Base-by-base conservation (phyloP, 2,113 vertebrate species). In the Eurystomus gularis region DNA sequence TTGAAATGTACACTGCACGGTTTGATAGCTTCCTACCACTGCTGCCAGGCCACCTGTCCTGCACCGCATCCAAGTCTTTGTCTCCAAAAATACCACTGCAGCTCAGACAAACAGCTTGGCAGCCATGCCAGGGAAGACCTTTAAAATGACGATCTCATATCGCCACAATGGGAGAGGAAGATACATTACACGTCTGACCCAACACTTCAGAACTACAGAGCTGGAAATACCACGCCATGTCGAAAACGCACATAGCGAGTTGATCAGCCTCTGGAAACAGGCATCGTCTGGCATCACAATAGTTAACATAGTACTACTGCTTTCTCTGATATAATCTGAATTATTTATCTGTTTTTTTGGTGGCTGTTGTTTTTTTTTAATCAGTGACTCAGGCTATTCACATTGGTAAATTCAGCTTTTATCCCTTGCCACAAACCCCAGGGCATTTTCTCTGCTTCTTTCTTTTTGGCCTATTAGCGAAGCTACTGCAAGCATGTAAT, bases 11-110 rank as follows among this genome's bases (percentile, higher is more conserved):
- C 11, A 17, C 82, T 70, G 87, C 95, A 0, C 91, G 40, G 96
- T 94, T 96, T 97, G 97, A 89, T 93, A 95, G 95, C 93, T 97
- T 97, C 94, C 89, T 96, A 92, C 88, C 91, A 90, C 91, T 86
- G 94, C 93, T 95, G 96, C 94, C 96, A 97, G 95, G 95, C 96
- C 96, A 97, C 96, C 96, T 97, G 97, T 97, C 94, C 95, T n/a
- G 11, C 62, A 33, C 40, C 2, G 0, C 2, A 2, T 83, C 91
- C 97, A 96, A 96, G 82, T 81, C 94, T 95, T 96, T 96, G 95
- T 95, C 96, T 97, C 97, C 96, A 97, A 96, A 97, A 97, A 97
- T 97, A 97, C 86, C 77, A 95, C 73, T 95, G 93, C 82, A 88
- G 94, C 85, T 97, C 93, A 95, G 89, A 94, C 83, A 88, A 96